phyloP scores from a whole-genome alignment of 2,113 vertebrate genomes.

The Chloebia gouldiae region DNA sequence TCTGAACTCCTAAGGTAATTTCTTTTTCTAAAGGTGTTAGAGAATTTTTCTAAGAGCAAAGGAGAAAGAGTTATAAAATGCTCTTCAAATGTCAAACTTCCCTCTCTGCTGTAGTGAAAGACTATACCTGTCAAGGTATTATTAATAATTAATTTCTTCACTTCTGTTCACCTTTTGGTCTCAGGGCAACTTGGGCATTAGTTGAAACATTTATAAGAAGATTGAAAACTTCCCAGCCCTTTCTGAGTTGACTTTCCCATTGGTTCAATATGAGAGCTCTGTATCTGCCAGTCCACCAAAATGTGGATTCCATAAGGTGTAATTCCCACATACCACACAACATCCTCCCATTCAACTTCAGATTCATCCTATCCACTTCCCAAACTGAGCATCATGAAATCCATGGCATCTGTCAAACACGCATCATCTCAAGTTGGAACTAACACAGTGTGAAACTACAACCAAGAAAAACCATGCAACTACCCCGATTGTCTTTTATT shows the following conservation, averaged over 20 bases:
- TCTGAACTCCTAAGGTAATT: background rate
- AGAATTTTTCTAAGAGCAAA: background rate
- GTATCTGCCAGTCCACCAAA: background rate
- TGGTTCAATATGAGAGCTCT: fast-evolving
- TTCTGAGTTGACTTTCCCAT: background rate
- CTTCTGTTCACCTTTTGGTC: background rate
- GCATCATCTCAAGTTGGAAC: background rate
- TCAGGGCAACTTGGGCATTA: background rate
- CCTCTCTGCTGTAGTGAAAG: background rate
- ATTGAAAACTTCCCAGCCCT: background rate
- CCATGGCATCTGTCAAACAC: background rate
- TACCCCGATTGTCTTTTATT: background rate
- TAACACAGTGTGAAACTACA: background rate
- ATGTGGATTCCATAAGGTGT: background rate
- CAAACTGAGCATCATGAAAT: background rate
- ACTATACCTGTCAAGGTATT: background rate
- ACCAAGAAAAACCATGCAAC: background rate
- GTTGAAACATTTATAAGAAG: background rate
- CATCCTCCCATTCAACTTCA: background rate
- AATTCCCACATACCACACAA: background rate
- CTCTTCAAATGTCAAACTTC: background rate
- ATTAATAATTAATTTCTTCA: background rate
- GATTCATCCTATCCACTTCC: background rate
- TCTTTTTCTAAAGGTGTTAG: background rate
- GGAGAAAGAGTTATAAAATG: background rate